phyloP scores from a whole-genome alignment of 1,140 invertebrate species.

The Littorina saxatilis region DNA sequence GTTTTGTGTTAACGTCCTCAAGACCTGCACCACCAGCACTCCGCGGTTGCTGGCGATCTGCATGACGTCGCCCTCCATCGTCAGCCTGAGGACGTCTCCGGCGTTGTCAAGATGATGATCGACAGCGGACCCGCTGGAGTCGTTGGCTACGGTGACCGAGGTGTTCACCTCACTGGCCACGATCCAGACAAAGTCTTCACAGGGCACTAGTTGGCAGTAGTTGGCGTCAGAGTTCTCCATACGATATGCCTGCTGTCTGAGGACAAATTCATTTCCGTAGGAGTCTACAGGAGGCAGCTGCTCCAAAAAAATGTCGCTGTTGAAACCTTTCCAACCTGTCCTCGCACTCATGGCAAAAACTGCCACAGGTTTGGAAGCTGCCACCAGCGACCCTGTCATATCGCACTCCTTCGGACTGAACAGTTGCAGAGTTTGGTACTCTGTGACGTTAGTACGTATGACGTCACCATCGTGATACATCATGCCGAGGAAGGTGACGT shows the following conservation, averaged over 20 bases:
- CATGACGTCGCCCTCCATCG: not conserved
- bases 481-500: too few relatives aligned
- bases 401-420: too few relatives aligned
- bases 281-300: conserved; percentile 3
- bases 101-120: not conserved
- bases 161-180: not conserved
- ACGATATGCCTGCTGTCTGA: not conserved
- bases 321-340: too few relatives aligned
- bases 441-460: too few relatives aligned
- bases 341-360: conserved; percentile 5
- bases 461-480: too few relatives aligned
- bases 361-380: conserved; percentile 20
- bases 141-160: not conserved
- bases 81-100: not conserved
- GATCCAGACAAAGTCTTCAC: not conserved
- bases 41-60: too few relatives aligned
- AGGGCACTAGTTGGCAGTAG: not conserved
- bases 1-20: too few relatives aligned
- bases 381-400: too few relatives aligned
- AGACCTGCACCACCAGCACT: too few relatives aligned
- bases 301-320: conserved; percentile 24
- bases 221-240: not conserved
- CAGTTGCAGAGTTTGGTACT: too few relatives aligned
- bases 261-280: conserved; percentile 10
- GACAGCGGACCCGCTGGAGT: not conserved